Evolutionary conservation across 1,140 invertebrate genomes (phyloP), one percentile per base, ranked within the genome.

Genomic region (Zaprionus davidi): DNA sequence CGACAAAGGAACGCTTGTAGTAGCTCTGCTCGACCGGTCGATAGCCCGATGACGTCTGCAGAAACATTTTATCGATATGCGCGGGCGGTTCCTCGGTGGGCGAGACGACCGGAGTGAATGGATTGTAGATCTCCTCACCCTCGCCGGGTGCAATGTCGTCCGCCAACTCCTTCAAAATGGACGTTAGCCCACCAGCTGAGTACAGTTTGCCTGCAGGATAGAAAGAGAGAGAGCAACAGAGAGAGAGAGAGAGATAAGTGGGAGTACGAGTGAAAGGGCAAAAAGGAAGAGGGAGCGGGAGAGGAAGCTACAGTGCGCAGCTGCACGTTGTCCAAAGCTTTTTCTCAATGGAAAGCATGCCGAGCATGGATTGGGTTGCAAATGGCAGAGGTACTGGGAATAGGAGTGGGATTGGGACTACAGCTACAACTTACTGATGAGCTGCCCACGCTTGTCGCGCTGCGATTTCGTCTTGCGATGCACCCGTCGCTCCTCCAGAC

Each of bases 11-110:
- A 81, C 91, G 88, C 73, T 92, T 92, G 44, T 91, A 91, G 78
- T 92, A 92, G 79, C 90, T 92, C 53, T 92, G 91, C 73, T 92
- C 92, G 63, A 92, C 92, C 63, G 92, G 87, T 80, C 92, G 87
- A 92, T 93, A 93, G 57, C 92, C 92, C 57, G 91, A 92, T 80
- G 92, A 91, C 78, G 92, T 93, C 85, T 93, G 92, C 71, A 93
- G 80, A 74, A 93, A 93, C 90, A 93, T 93, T 85, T 93, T 92
- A 65, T 93, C 92, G 75, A 93, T 92, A 70, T 91, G 90, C 68
- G 92, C 82, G 76, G 90, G 87, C 78, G 87, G 83, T 82, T 92
- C 92, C 63, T 93, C 92, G 17, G 90, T 92, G 77, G 92, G 92
- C 60, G 92, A 93, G 69, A 93, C 90, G 57, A 93, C 92, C 65